Percentiles rank a stretch among this genome's conserved stretches.
These are phyloP conservation scores for Diadegma fenestrale DNA, from an alignment of 2,888 invertebrate species.

Conservation along the genomic window DNA sequence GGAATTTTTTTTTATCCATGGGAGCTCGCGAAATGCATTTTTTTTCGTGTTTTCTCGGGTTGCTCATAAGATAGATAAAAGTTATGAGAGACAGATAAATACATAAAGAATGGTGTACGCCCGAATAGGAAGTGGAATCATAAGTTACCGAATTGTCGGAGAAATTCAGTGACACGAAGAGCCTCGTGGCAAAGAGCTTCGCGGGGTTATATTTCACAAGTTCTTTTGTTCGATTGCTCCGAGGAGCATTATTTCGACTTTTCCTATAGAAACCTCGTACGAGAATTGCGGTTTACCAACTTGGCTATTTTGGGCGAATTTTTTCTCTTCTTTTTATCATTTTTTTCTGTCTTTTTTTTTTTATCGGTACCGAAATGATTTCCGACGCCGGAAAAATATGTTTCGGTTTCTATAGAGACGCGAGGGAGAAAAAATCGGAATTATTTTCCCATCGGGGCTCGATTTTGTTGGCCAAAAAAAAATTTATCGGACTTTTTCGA, in stretches of 20 bases:
- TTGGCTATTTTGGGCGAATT: constrained; percentile 12
- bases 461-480: not conserved
- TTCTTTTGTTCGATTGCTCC: constrained; percentile 84
- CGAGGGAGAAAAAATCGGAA: not conserved
- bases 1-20: not conserved
- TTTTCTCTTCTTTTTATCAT: constrained; percentile 29
- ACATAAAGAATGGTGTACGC: constrained; percentile 70
- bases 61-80: constrained; percentile 65
- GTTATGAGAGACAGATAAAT: constrained; percentile 50
- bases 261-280: constrained; percentile 82
- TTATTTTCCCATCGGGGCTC: not conserved
- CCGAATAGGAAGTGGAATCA: constrained; percentile 80
- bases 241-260: constrained; percentile 82
- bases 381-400: constrained; percentile 79
- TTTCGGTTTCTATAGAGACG: constrained; percentile 74
- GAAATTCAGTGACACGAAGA: constrained; percentile 65
- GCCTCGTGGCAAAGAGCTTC: constrained; percentile 74
- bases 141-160: constrained; percentile 81
- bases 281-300: constrained; percentile 58
- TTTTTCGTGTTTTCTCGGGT: constrained; percentile 34
- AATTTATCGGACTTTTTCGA: not conserved
- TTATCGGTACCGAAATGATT: constrained; percentile 65
- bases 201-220: constrained; percentile 82
- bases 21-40: constrained; percentile 32
- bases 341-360: constrained; percentile 9